Percentiles rank a stretch among this genome's conserved stretches.
Evolutionary conservation across 2,113 vertebrate genomes (phyloP).

Genomic region (Microtus ochrogaster): DNA sequence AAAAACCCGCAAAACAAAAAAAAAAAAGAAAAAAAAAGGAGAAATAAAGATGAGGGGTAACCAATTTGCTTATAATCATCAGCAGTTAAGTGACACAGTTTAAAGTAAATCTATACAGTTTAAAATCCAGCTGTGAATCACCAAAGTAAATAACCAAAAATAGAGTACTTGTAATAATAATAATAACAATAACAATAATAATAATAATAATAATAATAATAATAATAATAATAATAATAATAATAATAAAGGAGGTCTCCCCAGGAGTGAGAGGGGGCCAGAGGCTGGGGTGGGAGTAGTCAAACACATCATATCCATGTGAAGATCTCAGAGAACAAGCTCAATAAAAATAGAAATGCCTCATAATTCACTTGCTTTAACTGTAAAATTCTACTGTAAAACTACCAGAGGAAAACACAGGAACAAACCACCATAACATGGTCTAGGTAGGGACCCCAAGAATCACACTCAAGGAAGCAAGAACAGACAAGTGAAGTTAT

Average conservation of each 20-base stretch:
- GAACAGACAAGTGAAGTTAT: too few species aligned
- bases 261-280: background rate
- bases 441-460: background rate
- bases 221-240: background rate
- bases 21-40: background rate
- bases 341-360: background rate
- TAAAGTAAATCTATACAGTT: background rate
- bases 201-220: background rate
- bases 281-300: too few species aligned
- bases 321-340: background rate
- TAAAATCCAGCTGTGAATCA: slow-evolving; percentile 15
- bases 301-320: background rate
- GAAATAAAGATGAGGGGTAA: background rate
- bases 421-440: background rate
- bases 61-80: background rate
- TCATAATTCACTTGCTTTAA: slow-evolving; percentile 1
- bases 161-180: background rate
- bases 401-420: background rate
- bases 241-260: background rate
- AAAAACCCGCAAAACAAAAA: too few species aligned
- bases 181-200: background rate
- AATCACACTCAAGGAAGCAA: background rate
- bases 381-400: background rate
- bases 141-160: slow-evolving; percentile 16
- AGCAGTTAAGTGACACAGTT: background rate